Evolutionary conservation across 2,888 invertebrate genomes (phyloP), one percentile per base, ranked within the genome.

Genomic region (Dasysyrphus tricinctus): DNA sequence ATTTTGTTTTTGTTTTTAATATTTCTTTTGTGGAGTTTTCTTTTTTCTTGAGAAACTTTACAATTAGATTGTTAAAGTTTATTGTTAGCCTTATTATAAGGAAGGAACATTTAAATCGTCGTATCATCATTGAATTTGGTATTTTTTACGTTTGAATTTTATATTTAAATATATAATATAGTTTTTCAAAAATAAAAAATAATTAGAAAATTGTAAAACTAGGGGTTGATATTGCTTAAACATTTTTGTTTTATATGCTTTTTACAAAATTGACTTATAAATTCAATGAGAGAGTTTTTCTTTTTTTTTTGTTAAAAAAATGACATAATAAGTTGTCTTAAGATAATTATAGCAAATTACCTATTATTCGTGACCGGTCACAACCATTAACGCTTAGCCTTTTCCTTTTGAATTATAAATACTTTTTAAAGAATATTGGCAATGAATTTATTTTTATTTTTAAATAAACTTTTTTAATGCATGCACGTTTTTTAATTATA

Each of bases 81-180:
- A 82, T 78, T 69, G 67, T 81, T 81, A 73, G 67, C 86, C 86
- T 86, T 86, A 86, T 82, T 86, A 86, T 86, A 86, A 86, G 86
- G 86, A 86, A 86, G 86, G 86, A 86, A 86, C 86, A 86, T 86
- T 86, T 86, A 86, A 82, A 78, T 86, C 81, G 78, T 82, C 86
- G 86, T 82, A 67, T 86, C 78, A 78, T 86, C 57, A 75, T 65
- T 74, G 51, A 67, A 74, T 78, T 78, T 84, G 39, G 42, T 42
- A 56, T 57, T 56, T 37, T 63, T 51, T 54, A 51, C 5, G 65
- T 32, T 65, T 47, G 32, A 34, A 56, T 44, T 75, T 75, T 49
- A 47, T 54, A 39, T 47, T 16, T 16, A 7, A 61, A 37, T 49
- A 9, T 63, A n/a, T 32, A 12, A 59, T 70, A 11, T 73, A 73